Evolutionary conservation across 2,888 invertebrate genomes (phyloP), one percentile per base, ranked within the genome.

Genomic region (Portevinia maculata): DNA sequence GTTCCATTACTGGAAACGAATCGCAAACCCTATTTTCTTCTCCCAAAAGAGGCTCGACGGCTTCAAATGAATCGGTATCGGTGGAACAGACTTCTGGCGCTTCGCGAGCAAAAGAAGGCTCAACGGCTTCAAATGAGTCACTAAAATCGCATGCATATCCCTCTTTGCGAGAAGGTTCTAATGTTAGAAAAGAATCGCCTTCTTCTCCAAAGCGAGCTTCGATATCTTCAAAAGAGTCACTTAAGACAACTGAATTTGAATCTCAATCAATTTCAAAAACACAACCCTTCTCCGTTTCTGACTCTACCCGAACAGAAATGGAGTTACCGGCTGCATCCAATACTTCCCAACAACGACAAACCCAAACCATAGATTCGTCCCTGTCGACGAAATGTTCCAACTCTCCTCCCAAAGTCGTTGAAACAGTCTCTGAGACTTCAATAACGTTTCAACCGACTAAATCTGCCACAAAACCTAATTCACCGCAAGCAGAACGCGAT

Each of bases 401-500:
- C 37, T 50, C 50, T 7, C 19, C 52, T 32, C 48, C 24, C 2
- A 57, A 6, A 32, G n/a, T 32, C 5, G 50, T 50, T 1, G 30
- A 52, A 30, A 3, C 30, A 1, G 30, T 5, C 24, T n/a, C n/a
- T n/a, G n/a, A n/a, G n/a, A n/a, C n/a, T n/a, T n/a, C n/a, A n/a
- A n/a, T n/a, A n/a, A n/a, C 24, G 24, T 24, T 24, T 5, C 24
- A 5, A 24, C 32, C 7, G 46, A 19, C 19, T 7, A 41, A 1
- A 5, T 7, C 13, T 15, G n/a, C 48, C 15, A 15, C 13, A 13
- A 17, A 17, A 1, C 32, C 52, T 0, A 15, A 57, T 1, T 74
- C 79, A 21, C 73, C 84, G 15, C 41, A 59, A 32, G n/a, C 73
- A n/a, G 60, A 55, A 0, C 67, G 69, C n/a, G 57, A 65, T 5